Conservation (phyloP, 2,888 invertebrate species). For the Trissonchulus latispiculum region DNA sequence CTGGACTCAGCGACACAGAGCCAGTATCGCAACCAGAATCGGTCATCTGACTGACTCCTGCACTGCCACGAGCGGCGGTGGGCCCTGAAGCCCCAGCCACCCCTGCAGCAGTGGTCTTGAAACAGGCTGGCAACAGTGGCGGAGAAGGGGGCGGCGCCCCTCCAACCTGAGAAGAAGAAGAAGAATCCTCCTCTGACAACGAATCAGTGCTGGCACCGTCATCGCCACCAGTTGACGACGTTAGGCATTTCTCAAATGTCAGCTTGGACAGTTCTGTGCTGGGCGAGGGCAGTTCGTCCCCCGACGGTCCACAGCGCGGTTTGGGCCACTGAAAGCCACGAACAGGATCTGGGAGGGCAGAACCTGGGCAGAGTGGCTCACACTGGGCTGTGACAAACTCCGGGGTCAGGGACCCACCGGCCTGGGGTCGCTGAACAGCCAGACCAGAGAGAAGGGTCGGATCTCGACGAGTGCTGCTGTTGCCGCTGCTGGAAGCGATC, state of each 20-base stretch:
- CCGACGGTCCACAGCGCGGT: neutral
- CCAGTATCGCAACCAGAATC: slow-evolving; percentile 19
- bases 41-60: no score
- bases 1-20: no score
- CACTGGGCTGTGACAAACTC: neutral
- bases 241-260: slow-evolving; percentile 26
- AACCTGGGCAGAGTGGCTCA: neutral
- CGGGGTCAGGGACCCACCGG: neutral
- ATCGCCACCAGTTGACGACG: neutral
- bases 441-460: no score
- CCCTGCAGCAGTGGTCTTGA: no score
- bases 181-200: no score
- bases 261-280: slow-evolving; percentile 38
- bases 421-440: neutral
- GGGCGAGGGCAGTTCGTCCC: slow-evolving; percentile 37
- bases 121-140: no score
- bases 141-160: no score
- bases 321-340: neutral
- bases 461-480: no score
- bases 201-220: neutral
- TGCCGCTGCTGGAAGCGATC: neutral
- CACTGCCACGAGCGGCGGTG: no score
- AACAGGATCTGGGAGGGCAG: neutral
- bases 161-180: no score
- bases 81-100: no score